Percentiles rank a stretch among this genome's conserved stretches.
Conservation (phyloP, 2,113 vertebrate genomes). For the Amazona guildingii region DNA sequence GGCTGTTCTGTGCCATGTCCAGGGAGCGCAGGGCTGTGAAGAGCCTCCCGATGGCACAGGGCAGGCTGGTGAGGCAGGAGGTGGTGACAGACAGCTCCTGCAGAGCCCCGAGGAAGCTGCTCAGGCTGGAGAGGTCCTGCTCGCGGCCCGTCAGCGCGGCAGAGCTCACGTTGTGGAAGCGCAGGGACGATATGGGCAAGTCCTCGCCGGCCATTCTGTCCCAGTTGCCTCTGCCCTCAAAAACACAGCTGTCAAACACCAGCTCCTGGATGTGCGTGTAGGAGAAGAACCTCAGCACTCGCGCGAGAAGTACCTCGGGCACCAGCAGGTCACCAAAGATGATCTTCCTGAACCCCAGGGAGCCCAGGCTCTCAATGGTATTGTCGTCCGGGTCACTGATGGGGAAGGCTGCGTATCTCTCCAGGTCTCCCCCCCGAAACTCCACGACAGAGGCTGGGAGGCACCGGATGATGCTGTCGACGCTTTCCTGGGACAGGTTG, state of each 20-base stretch:
- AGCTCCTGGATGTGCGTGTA: constrained; percentile 62
- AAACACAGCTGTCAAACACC: constrained; percentile 57
- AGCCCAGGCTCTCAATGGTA: neutral
- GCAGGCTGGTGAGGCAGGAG: constrained; percentile 19
- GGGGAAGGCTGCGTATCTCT: neutral
- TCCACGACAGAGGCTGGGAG: constrained; percentile 42
- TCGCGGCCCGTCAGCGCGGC: neutral
- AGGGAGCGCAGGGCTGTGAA: constrained; percentile 57
- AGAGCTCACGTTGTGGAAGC: constrained; percentile 52
- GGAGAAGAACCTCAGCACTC: constrained; percentile 46
- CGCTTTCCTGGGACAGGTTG: neutral
- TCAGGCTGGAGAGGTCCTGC: constrained; percentile 14
- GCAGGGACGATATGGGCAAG: constrained; percentile 49
- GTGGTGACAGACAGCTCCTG: constrained; percentile 45
- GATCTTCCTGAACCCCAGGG: constrained; percentile 47
- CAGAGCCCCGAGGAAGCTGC: constrained; percentile 63
- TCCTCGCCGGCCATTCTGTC: rapidly evolving
- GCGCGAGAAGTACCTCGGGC: constrained; percentile 56
- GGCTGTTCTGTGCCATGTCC: constrained; percentile 69
- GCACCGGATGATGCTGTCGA: constrained; percentile 49
- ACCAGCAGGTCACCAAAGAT: constrained; percentile 38
- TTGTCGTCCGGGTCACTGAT: neutral
- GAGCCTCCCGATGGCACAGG: constrained; percentile 31
- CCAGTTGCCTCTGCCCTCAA: neutral
- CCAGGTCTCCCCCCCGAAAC: constrained; percentile 60